phyloP scores from a whole-genome alignment of 2,888 invertebrate species.

The Drosophila melanosoma region DNA sequence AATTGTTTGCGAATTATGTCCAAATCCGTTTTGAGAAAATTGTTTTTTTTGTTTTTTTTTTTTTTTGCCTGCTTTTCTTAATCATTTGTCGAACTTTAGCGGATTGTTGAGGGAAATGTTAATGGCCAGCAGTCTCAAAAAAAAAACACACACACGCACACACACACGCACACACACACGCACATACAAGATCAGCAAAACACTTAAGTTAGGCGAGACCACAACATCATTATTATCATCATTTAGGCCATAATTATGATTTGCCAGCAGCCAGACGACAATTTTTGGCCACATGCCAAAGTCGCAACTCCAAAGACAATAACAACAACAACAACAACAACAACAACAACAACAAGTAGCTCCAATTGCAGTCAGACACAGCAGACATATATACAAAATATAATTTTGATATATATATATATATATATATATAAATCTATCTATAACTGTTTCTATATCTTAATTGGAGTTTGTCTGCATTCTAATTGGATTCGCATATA shows the following conservation, averaged over 20 bases:
- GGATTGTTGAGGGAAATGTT: constrained; percentile 33
- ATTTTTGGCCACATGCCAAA: constrained; percentile 65
- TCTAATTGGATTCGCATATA: constrained; percentile 44
- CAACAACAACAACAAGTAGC: constrained; percentile 38
- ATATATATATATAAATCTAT: constrained; percentile 21
- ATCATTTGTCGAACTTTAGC: constrained; percentile 39
- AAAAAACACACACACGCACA: not conserved
- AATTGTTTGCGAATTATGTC: constrained; percentile 49
- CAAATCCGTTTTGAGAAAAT: constrained; percentile 11
- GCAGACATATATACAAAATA: constrained; percentile 19
- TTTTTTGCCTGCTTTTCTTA: not conserved
- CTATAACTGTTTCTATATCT: constrained; percentile 31
- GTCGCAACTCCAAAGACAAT: constrained; percentile 33
- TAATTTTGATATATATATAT: constrained; percentile 5
- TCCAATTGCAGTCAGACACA: constrained; percentile 34
- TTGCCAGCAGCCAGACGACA: constrained; percentile 50
- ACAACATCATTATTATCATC: constrained; percentile 1
- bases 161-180: not conserved
- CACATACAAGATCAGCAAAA: constrained; percentile 40
- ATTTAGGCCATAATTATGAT: constrained; percentile 25
- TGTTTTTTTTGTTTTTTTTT: not conserved
- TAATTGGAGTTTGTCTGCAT: constrained; percentile 66
- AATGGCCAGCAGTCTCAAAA: constrained; percentile 7
- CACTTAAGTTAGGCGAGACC: constrained; percentile 3
- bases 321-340: constrained; percentile 41